A percentile compares a stretch with the other conserved stretches of the same genome.
Conservation (phyloP, 2,888 invertebrate species). For the Pilophorus perplexus region DNA sequence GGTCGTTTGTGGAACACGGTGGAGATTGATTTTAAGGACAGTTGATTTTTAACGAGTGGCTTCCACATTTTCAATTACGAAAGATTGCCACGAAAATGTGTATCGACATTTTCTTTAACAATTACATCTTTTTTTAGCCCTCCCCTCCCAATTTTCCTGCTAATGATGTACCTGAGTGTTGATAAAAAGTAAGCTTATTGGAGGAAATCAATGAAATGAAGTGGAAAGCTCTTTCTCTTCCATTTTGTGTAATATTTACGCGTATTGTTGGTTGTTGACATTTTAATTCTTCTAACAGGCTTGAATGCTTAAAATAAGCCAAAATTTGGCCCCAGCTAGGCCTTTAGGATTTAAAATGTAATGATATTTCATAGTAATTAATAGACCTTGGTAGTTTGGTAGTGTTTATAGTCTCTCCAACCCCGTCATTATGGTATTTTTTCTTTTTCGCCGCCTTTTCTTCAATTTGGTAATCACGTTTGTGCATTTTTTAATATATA, state of each 20-base stretch:
- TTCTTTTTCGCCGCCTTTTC: too few relatives aligned
- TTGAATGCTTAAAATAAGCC: neutral
- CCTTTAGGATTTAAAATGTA: neutral
- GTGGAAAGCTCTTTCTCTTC: constrained; percentile 13
- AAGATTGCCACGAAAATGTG: neutral
- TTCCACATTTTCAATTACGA: neutral
- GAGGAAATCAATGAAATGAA: neutral
- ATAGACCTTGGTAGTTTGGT: neutral
- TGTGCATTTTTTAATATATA: too few relatives aligned
- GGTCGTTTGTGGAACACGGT: too few relatives aligned
- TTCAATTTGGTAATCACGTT: too few relatives aligned
- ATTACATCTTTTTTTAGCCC: neutral
- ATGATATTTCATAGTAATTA: neutral
- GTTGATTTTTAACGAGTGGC: too few relatives aligned
- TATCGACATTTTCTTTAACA: neutral
- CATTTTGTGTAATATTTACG: constrained; percentile 9
- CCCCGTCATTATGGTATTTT: too few relatives aligned
- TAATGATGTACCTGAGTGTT: constrained; percentile 16
- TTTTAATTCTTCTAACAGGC: constrained; percentile 9
- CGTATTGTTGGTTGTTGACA: constrained; percentile 10
- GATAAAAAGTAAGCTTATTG: constrained; percentile 2
- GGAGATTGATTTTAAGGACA: too few relatives aligned
- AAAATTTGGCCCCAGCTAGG: neutral
- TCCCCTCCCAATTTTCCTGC: neutral
- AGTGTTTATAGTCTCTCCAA: too few relatives aligned